These are phyloP conservation scores for Hypotaenidia okinawae DNA, from an alignment of 2,797 vertebrate species.

Conservation along the genomic window DNA sequence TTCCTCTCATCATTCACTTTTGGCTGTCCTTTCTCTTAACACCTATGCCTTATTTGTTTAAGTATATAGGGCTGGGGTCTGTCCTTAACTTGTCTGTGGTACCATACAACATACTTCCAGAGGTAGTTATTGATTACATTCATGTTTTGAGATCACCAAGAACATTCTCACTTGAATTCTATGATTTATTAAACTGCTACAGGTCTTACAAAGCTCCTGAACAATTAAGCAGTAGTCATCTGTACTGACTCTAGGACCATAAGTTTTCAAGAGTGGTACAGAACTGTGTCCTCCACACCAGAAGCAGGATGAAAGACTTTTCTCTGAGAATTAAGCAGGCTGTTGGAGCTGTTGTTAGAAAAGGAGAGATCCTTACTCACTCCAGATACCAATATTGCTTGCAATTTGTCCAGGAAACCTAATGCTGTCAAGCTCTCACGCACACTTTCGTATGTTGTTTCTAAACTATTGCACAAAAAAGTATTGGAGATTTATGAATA, in stretches of 20 bases:
- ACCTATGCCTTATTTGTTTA: background rate
- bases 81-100: background rate
- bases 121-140: background rate
- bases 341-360: background rate
- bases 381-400: background rate
- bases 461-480: background rate
- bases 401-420: background rate
- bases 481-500: background rate
- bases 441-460: background rate
- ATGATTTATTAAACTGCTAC: background rate
- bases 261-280: background rate
- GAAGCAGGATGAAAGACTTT: background rate
- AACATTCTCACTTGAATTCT: background rate
- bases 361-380: background rate
- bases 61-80: background rate
- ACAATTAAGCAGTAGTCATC: background rate
- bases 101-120: background rate
- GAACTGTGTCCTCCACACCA: background rate
- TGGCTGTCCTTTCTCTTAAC: background rate
- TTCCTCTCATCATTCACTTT: background rate
- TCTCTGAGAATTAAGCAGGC: background rate
- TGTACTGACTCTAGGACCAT: background rate
- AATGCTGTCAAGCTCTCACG: background rate
- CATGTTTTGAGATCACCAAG: background rate
- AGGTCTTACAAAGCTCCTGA: background rate